These are phyloP conservation scores for Chionomys nivalis DNA, from an alignment of 2,113 vertebrate genomes.

Conservation along the genomic window DNA sequence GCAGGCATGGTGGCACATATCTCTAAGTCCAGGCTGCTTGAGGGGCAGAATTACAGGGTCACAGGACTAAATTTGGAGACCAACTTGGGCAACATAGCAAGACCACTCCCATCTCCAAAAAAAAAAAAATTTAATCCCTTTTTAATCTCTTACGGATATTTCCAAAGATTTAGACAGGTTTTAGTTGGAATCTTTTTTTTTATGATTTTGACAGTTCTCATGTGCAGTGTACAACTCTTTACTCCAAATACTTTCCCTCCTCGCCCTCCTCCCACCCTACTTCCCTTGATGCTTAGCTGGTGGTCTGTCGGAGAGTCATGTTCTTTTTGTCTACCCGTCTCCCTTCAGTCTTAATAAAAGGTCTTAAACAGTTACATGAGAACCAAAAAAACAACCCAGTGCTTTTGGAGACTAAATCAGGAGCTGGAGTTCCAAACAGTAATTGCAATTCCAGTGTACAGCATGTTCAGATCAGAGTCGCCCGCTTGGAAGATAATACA, in stretches of 20 bases:
- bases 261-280: slow-evolving; percentile 6
- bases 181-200: slow-evolving; percentile 59
- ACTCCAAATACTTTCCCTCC: slow-evolving; percentile 78
- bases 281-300: slow-evolving; percentile 76
- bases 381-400: slow-evolving; percentile 88
- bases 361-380: slow-evolving; percentile 95
- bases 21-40: not conserved
- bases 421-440: slow-evolving; percentile 85
- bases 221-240: slow-evolving; percentile 60
- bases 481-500: slow-evolving; percentile 91
- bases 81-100: not conserved
- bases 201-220: slow-evolving; percentile 53
- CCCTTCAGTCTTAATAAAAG: slow-evolving; percentile 95
- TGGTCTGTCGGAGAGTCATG: slow-evolving; percentile 75
- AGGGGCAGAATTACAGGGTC: not conserved
- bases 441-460: slow-evolving; percentile 88
- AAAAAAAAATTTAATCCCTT: not conserved
- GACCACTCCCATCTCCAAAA: not conserved
- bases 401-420: slow-evolving; percentile 87
- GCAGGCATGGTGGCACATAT: not conserved
- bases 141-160: not conserved
- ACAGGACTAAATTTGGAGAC: not conserved
- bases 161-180: not conserved
- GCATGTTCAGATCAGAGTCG: slow-evolving; percentile 93
- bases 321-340: slow-evolving; percentile 83